A percentile compares a stretch with the other conserved stretches of the same genome.
These are phyloP conservation scores for Trichosurus vulpecula DNA, from an alignment of 2,797 vertebrate genomes.

Conservation along the genomic window DNA sequence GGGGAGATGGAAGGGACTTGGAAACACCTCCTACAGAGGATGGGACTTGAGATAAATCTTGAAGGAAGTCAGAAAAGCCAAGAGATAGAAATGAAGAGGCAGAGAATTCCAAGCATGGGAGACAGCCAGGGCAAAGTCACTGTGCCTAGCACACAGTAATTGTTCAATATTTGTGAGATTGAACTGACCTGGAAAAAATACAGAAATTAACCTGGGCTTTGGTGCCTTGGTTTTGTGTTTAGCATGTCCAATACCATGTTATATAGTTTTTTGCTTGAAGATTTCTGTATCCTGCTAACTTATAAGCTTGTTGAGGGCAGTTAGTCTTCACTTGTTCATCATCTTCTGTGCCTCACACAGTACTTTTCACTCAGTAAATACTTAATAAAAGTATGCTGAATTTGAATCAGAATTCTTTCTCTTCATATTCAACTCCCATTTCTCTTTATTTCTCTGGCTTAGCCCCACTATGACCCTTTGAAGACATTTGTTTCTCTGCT, in stretches of 20 bases:
- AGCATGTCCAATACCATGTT: neutral
- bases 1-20: neutral
- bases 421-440: rapidly evolving
- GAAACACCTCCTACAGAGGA: neutral
- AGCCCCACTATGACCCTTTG: neutral
- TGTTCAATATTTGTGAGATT: neutral
- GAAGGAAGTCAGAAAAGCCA: neutral
- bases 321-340: neutral
- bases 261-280: neutral
- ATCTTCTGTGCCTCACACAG: neutral
- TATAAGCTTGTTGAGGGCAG: neutral
- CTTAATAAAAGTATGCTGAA: neutral
- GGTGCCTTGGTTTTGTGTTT: neutral
- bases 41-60: neutral
- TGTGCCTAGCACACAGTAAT: neutral
- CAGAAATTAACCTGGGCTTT: neutral
- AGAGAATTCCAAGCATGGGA: neutral
- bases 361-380: neutral
- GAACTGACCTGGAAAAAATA: neutral
- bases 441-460: neutral
- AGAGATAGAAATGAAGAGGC: neutral
- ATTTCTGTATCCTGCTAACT: neutral
- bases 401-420: neutral
- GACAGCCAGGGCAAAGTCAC: neutral
- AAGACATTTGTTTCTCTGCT: slow-evolving; percentile 17